Base-by-base conservation (phyloP, 2,888 invertebrate species). In the Ochropleura plecta region DNA sequence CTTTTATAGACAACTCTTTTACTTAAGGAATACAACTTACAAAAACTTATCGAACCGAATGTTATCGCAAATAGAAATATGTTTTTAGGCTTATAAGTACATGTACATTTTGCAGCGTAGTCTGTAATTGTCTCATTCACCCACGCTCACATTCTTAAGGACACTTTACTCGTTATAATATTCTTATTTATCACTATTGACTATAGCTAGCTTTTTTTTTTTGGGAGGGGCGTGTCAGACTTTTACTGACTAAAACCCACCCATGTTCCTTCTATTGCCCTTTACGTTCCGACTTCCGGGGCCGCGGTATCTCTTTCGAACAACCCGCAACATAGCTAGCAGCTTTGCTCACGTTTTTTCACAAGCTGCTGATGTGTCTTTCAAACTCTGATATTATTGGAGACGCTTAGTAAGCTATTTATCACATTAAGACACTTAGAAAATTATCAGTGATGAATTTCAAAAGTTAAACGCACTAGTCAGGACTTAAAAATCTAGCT, bases 91-190 rank as follows among this genome's bases (percentile, higher is more conserved):
- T 6, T 49, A 49, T 67, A 48, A 3, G 9, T 40, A 5, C 30
- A 30, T 30, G 30, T 30, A 30, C 30, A 30, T 30, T 30, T 30
- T 46, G 18, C 46, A 40, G 16, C 9, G 12, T 67, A 16, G 18
- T 30, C 18, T 18, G n/a, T 75, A 10, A 57, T 74, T 67, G 44
- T 66, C 12, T 42, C 16, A 62, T 7, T 20, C 42, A 59, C 63
- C 59, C 63, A 67, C 81, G 48, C 55, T 64, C 64, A 59, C 67
- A 64, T 75, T 62, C 57, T 40, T 57, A 64, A 59, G 57, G 67
- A 67, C 75, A 78, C 51, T 49, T 53, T 18, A 16, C 18, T 74
- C 48, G n/a, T 42, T 42, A 73, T 63, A 30, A 73, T 63, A 48
- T 7, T 1, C 55, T 70, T 30, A 42, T 42, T 74, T 64, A 57